Percentiles rank a stretch among this genome's conserved stretches.
Conservation (phyloP, 2,113 vertebrate genomes). For the Mobula hypostoma region DNA sequence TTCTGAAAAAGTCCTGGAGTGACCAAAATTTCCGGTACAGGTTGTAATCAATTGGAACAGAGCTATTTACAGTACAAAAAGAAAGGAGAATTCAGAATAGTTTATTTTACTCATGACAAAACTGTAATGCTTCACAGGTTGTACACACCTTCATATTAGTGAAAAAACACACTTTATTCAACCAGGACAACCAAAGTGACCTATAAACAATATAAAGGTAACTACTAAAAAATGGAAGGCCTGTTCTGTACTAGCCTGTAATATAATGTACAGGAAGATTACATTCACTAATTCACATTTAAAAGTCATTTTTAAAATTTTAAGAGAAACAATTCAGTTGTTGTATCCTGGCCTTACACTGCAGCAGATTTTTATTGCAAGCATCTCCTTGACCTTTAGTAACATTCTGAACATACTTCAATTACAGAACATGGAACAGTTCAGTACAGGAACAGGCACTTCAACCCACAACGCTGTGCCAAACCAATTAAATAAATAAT, state of each 20-base stretch:
- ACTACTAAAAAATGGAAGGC: background rate
- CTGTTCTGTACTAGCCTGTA: background rate
- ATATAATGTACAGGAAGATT: background rate
- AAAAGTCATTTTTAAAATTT: background rate
- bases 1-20: conserved; percentile 94
- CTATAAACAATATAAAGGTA: background rate
- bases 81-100: background rate
- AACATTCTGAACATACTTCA: background rate
- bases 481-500: too few species aligned
- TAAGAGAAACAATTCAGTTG: background rate
- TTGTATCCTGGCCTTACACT: background rate
- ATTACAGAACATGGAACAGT: too few species aligned
- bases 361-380: background rate
- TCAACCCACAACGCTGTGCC: too few species aligned
- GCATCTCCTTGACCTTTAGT: background rate
- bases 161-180: background rate
- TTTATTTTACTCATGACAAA: background rate
- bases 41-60: conserved; percentile 98
- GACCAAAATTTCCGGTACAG: conserved; percentile 98
- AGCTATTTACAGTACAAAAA: conserved; percentile 56
- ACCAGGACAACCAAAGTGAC: background rate
- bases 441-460: too few species aligned
- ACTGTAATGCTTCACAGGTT: background rate
- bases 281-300: background rate
- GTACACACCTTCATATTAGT: background rate